These are phyloP conservation scores for Patella pellucida DNA, from an alignment of 2,888 invertebrate genomes.

Conservation along the genomic window DNA sequence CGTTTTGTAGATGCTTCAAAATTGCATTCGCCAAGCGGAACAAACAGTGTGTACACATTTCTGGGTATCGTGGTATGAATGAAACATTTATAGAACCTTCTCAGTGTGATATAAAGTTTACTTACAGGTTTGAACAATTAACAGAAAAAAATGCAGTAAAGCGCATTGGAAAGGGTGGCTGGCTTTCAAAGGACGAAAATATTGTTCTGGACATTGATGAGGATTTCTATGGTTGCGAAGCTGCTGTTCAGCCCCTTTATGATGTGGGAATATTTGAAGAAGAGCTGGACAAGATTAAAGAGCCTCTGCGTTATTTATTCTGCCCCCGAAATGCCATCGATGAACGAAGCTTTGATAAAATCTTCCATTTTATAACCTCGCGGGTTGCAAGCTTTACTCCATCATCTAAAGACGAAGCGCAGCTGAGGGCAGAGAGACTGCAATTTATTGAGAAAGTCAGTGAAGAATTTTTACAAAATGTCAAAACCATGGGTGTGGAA, in stretches of 20 bases:
- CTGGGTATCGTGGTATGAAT: not conserved
- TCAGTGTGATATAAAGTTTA: conserved; percentile 36
- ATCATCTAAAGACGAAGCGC: not conserved
- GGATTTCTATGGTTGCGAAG: conserved; percentile 49
- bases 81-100: conserved; percentile 23
- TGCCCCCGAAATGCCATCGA: conserved; percentile 40
- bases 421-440: not conserved
- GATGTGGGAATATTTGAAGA: conserved; percentile 35
- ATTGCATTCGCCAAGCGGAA: not conserved
- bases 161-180: conserved; percentile 27
- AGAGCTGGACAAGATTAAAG: conserved; percentile 31
- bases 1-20: conserved; percentile 13
- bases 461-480: not conserved
- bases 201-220: conserved; percentile 52
- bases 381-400: not conserved
- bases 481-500: not conserved
- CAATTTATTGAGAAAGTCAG: not conserved
- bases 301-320: conserved; percentile 31
- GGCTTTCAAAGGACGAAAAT: conserved; percentile 27
- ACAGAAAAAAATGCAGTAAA: conserved; percentile 36
- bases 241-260: conserved; percentile 39
- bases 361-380: not conserved
- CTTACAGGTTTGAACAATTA: conserved; percentile 37
- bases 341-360: conserved; percentile 38
- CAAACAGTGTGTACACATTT: not conserved